Percentiles rank a stretch among this genome's conserved stretches.
phyloP scores from a whole-genome alignment of 2,113 vertebrate genomes.

The Laterallus jamaicensis region DNA sequence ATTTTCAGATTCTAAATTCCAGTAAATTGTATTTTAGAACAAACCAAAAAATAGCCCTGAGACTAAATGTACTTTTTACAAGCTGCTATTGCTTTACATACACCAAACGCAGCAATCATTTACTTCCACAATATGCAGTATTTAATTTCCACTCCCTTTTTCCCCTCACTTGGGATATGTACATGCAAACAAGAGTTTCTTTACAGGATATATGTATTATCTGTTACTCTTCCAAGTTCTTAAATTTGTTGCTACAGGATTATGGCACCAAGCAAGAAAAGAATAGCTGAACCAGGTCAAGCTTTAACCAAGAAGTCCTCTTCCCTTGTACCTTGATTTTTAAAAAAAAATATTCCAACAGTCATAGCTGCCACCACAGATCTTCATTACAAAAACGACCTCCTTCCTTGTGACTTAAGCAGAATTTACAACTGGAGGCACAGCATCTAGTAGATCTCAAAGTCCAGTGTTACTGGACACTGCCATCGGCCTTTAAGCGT shows the following conservation, averaged over 20 bases:
- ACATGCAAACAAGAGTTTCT: background rate
- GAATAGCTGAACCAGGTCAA: background rate
- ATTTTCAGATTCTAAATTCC: constrained; percentile 15
- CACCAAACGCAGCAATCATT: background rate
- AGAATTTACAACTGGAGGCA: background rate
- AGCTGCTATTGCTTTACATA: background rate
- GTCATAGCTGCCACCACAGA: background rate
- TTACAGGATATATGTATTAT: background rate
- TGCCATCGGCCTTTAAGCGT: background rate
- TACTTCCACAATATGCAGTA: background rate
- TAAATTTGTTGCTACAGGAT: background rate
- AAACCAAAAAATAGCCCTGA: constrained; percentile 45
- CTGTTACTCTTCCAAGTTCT: background rate
- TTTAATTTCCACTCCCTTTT: background rate
- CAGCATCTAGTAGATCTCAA: background rate
- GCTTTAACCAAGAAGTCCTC: background rate
- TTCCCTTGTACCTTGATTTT: background rate
- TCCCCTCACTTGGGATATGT: background rate
- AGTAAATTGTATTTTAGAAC: constrained; percentile 7
- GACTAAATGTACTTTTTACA: constrained; percentile 10
- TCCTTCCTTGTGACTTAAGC: background rate
- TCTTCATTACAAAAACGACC: background rate
- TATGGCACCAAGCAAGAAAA: background rate
- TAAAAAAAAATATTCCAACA: background rate
- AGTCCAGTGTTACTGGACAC: background rate